phyloP scores from a whole-genome alignment of 2,113 vertebrate species.

The Sylvietta virens region DNA sequence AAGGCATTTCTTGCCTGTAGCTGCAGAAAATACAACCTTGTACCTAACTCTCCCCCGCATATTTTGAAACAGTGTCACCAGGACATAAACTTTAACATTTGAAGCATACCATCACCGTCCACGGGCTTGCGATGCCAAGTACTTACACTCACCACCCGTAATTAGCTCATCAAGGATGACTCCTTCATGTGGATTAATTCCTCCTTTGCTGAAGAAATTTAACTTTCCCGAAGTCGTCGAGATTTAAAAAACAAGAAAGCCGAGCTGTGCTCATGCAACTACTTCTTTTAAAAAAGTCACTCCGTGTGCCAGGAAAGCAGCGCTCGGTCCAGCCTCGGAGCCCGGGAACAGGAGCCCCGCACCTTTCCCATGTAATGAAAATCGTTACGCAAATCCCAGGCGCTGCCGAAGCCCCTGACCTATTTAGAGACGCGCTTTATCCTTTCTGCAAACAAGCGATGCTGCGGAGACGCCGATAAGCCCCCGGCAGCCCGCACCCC shows the following conservation, averaged over 20 bases:
- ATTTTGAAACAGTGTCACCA: neutral
- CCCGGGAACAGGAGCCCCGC: neutral
- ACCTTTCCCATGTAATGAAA: neutral
- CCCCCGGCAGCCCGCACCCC: neutral
- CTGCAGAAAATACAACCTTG: neutral
- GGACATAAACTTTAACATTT: neutral
- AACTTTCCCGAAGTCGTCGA: constrained; percentile 3
- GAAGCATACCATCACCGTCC: neutral
- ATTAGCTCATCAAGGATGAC: constrained; percentile 11
- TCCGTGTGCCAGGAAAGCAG: neutral
- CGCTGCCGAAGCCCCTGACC: constrained; percentile 25
- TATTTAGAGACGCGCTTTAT: neutral
- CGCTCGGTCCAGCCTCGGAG: neutral
- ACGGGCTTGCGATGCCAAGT: neutral
- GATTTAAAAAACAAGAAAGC: neutral
- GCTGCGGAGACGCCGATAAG: neutral
- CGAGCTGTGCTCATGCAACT: neutral
- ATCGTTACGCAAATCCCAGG: neutral
- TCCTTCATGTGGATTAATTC: constrained; percentile 2
- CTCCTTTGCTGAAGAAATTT: neutral
- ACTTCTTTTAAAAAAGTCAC: neutral
- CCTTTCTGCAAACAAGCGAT: neutral
- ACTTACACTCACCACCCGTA: neutral
- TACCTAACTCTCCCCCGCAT: neutral
- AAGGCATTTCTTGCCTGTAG: neutral